Base-by-base conservation (phyloP, 2,797 vertebrate genomes). In the Phalanger gymnotis region DNA sequence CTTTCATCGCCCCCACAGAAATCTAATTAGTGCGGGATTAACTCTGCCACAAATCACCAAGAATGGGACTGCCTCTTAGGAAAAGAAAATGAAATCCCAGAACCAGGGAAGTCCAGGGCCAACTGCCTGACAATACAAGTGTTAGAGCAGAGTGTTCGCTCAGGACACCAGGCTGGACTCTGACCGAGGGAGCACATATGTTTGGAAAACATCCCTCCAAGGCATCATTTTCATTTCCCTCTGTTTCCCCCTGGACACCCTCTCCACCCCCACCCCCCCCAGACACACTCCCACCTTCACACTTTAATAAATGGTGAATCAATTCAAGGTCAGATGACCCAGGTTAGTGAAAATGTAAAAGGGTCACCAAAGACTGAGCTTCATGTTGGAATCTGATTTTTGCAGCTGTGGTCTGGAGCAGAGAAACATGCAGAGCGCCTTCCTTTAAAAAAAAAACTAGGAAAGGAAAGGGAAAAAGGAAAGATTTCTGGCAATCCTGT, bases 1-100 rank as follows among this genome's bases (percentile, higher is more conserved):
- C 96, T 98, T 97, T 98, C 97, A 95, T 73, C 97, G 97, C 97
- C 87, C 7, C 91, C 5, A 11, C 93, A 0, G 13, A 96, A 97
- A 98, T 98, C 97, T 98, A 98, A 98, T 98, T 98, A 98, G 96
- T 54, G 51, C 19, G 51, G 98, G 98, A 98, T 98, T 98, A 97
- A 90, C 96, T 92, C 53, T 66, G 97, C 97, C 97, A 92, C 95
- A 96, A 97, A 96, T 58, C 96, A 94, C 98, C 92, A 90, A 94
- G 92, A 93, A 93, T 31, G 81, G 94, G 91, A 92, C 57, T 95
- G 94, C 96, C 94, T 95, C 96, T 94, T 1, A 13, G 94, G 4
- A 0, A 91, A 90, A 87, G 96, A 97, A 96, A n/a, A 87, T 87
- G 73, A 87, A 87, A 87, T 87, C 73, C 73, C 73, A 87, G 73